Percentiles rank a stretch among this genome's conserved stretches.
These are phyloP conservation scores for Alectura lathami DNA, from an alignment of 2,113 vertebrate species.

Conservation along the genomic window DNA sequence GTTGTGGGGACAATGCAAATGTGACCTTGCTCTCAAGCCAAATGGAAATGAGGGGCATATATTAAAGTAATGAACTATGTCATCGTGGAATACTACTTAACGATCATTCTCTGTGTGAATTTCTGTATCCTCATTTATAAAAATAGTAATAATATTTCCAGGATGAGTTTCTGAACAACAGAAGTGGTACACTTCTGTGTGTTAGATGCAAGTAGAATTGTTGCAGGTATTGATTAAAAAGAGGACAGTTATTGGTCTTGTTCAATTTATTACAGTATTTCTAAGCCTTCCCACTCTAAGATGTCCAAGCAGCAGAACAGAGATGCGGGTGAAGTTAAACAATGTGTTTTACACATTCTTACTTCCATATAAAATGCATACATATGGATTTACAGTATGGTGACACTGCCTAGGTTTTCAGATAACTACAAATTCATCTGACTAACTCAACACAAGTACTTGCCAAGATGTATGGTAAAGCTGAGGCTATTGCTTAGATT, in stretches of 20 bases:
- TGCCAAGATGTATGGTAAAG: background rate
- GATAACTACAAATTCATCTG: background rate
- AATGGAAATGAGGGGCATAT: background rate
- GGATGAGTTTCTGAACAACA: background rate
- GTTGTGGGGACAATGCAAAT: background rate
- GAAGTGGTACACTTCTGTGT: background rate
- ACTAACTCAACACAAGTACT: background rate
- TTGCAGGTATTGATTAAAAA: background rate
- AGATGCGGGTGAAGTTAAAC: background rate
- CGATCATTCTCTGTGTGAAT: background rate
- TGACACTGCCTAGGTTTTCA: background rate
- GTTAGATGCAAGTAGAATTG: background rate
- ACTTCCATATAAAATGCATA: background rate
- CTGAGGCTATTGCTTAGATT: background rate
- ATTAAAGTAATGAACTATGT: background rate
- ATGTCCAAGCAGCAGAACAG: background rate
- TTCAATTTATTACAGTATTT: background rate
- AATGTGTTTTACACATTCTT: background rate
- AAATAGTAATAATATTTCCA: background rate
- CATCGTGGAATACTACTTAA: background rate
- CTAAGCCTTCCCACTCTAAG: accelerated
- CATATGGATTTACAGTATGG: background rate
- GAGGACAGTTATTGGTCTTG: accelerated
- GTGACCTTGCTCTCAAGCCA: background rate
- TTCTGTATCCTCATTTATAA: background rate